Percentiles rank a stretch among this genome's conserved stretches.
Evolutionary conservation across 2,888 invertebrate genomes (phyloP).

Genomic region (Drosophila sordidula): DNA sequence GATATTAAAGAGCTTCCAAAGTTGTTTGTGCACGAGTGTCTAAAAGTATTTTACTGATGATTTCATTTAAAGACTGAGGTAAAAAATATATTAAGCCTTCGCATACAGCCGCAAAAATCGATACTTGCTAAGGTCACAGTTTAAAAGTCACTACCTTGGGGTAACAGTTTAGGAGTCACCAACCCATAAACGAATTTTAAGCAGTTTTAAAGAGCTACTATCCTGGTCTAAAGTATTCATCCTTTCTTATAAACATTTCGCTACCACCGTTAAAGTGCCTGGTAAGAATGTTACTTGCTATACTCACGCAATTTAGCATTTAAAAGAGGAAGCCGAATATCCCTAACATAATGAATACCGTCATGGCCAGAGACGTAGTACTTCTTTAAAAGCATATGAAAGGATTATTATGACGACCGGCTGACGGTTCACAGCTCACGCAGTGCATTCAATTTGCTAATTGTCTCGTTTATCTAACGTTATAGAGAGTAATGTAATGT

Average conservation of each 20-base stretch:
- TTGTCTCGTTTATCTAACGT: neutral
- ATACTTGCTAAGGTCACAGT: no score
- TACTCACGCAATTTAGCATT: neutral
- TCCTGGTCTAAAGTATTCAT: neutral
- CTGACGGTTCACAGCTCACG: conserved; percentile 2
- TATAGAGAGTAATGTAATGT: no score
- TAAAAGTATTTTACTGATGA: no score
- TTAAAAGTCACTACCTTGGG: no score
- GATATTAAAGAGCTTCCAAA: no score
- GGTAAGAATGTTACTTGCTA: neutral
- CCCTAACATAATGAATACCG: neutral
- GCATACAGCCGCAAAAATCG: no score
- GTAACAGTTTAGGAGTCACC: neutral
- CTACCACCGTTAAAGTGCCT: no score
- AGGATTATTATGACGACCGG: neutral
- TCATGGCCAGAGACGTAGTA: neutral
- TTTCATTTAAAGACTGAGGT: no score
- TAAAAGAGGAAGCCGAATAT: neutral
- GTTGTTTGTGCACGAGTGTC: no score
- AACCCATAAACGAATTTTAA: neutral
- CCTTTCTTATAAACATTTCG: no score
- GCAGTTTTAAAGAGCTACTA: neutral
- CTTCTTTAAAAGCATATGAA: neutral
- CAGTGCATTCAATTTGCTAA: neutral
- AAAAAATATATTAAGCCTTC: no score